Base-by-base conservation (phyloP, 2,113 vertebrate genomes). In the Coptodon bakossiorum region DNA sequence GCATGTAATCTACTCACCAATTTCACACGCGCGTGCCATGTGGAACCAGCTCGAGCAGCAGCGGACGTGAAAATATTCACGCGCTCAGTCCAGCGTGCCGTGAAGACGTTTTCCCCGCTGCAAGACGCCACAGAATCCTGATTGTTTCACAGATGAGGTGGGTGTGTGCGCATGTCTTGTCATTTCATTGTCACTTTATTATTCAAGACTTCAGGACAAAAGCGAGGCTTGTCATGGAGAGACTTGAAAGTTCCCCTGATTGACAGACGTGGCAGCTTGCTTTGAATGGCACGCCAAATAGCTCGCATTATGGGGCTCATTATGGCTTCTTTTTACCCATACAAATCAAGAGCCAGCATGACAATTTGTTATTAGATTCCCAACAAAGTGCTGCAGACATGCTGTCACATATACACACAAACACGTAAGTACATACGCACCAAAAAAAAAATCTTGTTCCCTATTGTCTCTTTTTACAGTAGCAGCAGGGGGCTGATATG, bases 281-380 rank as follows among this genome's bases (percentile, higher is more conserved):
- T 89, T 83, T 63, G 86, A 93, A 89, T 89, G 86, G 79, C 53
- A 71, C 34, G 27, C 61, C 88, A 88, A 93, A 91, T 86, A 84
- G 90, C 86, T 86, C 17, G 14, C 90, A 91, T 93, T 90, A 91
- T 89, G 89, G 80, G 80, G 40, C 93, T 93, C 90, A 92, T 91
- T 90, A 90, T 73, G 56, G 83, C 73, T 40, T 89, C 90, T 94
- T 90, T 68, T 92, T 92, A 90, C 90, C 82, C 86, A 89, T 81
- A 86, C 87, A 93, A 94, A 94, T 95, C 93, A 94, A 90, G 88
- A 93, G 66, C 56, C 91, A 90, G 88, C 88, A 71, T 89, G 93
- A 89, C 89, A 89, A 85, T 94, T 90, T 92, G 87, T 95, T 92
- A 90, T 90, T 90, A 89, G 81, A 89, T 81, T 91, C 29, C 61